A percentile compares a stretch with the other conserved stretches of the same genome.
Conservation (phyloP, 2,797 vertebrate species). For the Cynodonichthys magdalenae region DNA sequence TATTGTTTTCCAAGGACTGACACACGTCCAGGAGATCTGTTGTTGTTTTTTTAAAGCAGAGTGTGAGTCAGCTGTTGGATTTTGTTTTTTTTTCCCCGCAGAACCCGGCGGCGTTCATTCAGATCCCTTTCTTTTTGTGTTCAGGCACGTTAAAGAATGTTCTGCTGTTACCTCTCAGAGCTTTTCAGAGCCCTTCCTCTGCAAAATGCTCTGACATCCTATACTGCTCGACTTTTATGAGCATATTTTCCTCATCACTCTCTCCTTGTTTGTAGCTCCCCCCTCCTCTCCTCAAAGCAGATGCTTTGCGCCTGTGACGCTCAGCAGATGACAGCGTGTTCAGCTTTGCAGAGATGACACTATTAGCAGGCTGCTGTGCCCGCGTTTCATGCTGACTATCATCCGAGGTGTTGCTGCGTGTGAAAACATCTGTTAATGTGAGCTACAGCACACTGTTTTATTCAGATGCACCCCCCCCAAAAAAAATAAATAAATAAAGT, state of each 20-base stretch:
- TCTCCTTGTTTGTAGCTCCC: conserved; percentile 23
- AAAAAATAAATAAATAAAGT: too few species aligned
- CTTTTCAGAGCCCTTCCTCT: conserved; percentile 26
- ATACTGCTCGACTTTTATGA: conserved; percentile 7
- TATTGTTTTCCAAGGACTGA: too few species aligned
- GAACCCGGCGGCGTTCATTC: conserved; percentile 24
- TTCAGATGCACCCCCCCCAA: neutral
- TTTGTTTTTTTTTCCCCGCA: conserved; percentile 22
- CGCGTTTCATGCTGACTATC: conserved; percentile 31
- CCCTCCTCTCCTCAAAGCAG: conserved; percentile 4
- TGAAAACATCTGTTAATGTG: conserved; percentile 42
- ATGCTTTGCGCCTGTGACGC: conserved; percentile 28
- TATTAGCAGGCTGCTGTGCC: conserved; percentile 39
- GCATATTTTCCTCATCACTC: conserved; percentile 34
- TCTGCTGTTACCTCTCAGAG: conserved; percentile 24
- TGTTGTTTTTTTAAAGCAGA: neutral
- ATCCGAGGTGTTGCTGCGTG: conserved; percentile 32
- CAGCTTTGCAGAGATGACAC: conserved; percentile 55
- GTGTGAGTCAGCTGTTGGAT: conserved; percentile 15
- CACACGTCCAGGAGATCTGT: too few species aligned
- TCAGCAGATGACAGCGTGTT: conserved; percentile 36
- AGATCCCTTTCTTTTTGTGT: conserved; percentile 49
- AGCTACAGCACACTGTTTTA: conserved; percentile 24
- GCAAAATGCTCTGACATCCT: conserved; percentile 32
- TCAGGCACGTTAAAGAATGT: conserved; percentile 47